These are phyloP conservation scores for Dascyllus trimaculatus DNA, from an alignment of 2,113 vertebrate genomes.

Conservation along the genomic window DNA sequence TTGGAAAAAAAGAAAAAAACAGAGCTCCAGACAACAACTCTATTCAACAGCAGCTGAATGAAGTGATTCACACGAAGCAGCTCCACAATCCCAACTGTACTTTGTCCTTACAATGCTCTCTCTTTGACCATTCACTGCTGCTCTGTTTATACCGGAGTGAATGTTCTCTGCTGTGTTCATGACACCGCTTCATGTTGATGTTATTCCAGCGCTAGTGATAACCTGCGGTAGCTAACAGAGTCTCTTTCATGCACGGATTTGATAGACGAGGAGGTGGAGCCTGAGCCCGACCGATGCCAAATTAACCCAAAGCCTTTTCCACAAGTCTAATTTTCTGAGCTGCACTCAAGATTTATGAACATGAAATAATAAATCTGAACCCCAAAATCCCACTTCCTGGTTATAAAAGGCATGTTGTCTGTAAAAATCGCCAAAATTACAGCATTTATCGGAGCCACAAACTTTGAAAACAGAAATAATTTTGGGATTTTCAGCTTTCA, in stretches of 20 bases:
- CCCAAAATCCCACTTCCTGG: too few relatives aligned
- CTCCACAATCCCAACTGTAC: constrained; percentile 61
- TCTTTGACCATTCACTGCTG: constrained; percentile 71
- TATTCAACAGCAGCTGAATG: constrained; percentile 66
- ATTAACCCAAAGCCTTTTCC: constrained; percentile 15
- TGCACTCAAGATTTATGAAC: neutral
- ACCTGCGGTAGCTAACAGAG: constrained; percentile 57
- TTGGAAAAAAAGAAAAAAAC: constrained; percentile 29
- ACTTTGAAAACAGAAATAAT: too few relatives aligned
- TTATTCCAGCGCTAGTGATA: constrained; percentile 60
- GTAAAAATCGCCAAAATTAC: too few relatives aligned
- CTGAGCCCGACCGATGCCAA: constrained; percentile 22
- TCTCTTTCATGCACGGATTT: constrained; percentile 60
- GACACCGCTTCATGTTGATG: constrained; percentile 46
- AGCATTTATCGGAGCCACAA: too few relatives aligned
- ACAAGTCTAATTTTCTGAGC: neutral
- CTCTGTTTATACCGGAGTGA: constrained; percentile 53
- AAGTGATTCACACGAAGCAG: constrained; percentile 55
- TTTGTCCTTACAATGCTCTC: constrained; percentile 40
- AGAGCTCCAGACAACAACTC: constrained; percentile 44
- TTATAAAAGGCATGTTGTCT: too few relatives aligned
- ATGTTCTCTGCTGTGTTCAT: constrained; percentile 38
- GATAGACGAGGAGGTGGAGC: constrained; percentile 53
- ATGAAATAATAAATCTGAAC: too few relatives aligned
- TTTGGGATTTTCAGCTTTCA: too few relatives aligned